phyloP scores from a whole-genome alignment of 2,888 invertebrate species.

The Polietes domitor region DNA sequence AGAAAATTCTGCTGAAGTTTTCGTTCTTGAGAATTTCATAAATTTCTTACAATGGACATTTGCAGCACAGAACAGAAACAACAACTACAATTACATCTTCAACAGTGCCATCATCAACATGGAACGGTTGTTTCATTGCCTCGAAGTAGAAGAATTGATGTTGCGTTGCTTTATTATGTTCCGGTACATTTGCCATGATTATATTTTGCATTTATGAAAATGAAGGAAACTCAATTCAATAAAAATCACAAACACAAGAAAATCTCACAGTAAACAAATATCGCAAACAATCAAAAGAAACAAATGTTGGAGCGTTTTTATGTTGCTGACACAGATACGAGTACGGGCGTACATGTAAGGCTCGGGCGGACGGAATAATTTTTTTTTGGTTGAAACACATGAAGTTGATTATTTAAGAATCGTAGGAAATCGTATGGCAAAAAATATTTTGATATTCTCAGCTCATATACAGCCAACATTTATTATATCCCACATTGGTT shows the following conservation, averaged over 20 bases:
- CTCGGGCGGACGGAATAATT: not conserved
- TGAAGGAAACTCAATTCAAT: not conserved
- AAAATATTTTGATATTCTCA: too few species aligned
- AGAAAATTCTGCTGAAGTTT: not conserved
- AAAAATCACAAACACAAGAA: not conserved
- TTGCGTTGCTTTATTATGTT: not conserved
- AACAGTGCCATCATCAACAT: not conserved
- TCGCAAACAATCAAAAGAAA: not conserved
- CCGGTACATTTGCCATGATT: not conserved
- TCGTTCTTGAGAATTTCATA: conserved; percentile 27
- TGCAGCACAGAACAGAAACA: not conserved
- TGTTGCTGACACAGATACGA: not conserved
- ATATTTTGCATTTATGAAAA: conserved; percentile 8
- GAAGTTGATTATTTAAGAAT: too few species aligned
- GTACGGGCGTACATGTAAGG: not conserved
- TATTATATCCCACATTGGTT: too few species aligned
- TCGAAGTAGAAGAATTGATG: not conserved
- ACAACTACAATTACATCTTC: not conserved
- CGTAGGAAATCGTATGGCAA: too few species aligned
- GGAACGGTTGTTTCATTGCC: not conserved
- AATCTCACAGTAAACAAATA: not conserved
- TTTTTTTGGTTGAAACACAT: too few species aligned
- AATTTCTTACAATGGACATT: conserved; percentile 22
- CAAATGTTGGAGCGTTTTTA: not conserved
- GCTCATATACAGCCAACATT: too few species aligned